Evolutionary conservation across 2,113 vertebrate genomes (phyloP).

Genomic region (Struthio camelus): DNA sequence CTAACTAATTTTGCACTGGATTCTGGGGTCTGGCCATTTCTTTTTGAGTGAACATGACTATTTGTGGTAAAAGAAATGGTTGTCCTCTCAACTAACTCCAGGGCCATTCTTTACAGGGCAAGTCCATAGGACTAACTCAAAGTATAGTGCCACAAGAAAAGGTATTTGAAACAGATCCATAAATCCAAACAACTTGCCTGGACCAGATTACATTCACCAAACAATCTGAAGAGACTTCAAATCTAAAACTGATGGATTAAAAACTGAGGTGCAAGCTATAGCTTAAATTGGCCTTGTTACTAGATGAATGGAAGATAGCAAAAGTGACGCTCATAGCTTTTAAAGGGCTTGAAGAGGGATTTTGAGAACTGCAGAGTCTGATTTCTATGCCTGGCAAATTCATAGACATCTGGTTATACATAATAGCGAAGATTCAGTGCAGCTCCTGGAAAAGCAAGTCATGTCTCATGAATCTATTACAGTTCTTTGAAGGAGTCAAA

Average conservation of each 20-base stretch:
- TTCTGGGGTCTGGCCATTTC: background rate
- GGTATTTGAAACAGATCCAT: background rate
- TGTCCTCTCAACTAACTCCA: background rate
- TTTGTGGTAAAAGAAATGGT: background rate
- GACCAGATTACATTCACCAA: background rate
- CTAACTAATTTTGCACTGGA: background rate
- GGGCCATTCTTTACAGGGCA: background rate
- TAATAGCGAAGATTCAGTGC: background rate
- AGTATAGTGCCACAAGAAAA: background rate
- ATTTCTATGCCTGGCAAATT: background rate
- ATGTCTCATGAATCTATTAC: accelerated
- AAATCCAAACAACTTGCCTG: background rate
- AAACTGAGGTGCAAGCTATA: background rate
- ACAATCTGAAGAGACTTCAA: background rate
- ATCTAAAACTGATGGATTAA: background rate
- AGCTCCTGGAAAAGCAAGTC: background rate
- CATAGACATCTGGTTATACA: background rate
- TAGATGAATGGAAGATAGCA: background rate
- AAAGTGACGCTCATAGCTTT: background rate
- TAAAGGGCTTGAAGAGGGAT: background rate
- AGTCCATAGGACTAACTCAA: background rate
- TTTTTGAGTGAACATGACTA: background rate
- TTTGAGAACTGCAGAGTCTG: background rate
- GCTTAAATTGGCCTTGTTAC: background rate
- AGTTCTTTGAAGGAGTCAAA: background rate